These are phyloP conservation scores for Grapholita molesta DNA, from an alignment of 1,140 invertebrate species.

Conservation along the genomic window DNA sequence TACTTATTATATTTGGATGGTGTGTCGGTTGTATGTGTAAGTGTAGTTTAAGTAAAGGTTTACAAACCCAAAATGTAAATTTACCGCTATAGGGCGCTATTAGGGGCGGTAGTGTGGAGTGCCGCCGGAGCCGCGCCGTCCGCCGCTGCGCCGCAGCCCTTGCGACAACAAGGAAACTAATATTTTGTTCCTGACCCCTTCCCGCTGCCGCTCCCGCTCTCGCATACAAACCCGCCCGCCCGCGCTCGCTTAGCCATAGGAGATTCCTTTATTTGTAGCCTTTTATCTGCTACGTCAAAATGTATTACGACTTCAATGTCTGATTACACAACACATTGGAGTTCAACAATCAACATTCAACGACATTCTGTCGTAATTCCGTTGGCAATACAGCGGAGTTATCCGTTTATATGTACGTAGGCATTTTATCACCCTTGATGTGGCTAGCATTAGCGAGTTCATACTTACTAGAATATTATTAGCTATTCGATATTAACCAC, in stretches of 20 bases:
- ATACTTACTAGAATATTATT: neutral
- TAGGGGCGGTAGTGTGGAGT: slow-evolving; percentile 69
- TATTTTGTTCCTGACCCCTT: slow-evolving; percentile 75
- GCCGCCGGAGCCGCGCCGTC: slow-evolving; percentile 69
- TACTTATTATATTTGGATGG: slow-evolving; percentile 23
- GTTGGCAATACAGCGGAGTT: neutral
- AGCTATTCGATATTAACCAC: neutral
- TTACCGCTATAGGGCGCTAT: slow-evolving; percentile 73
- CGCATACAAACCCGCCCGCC: slow-evolving; percentile 59
- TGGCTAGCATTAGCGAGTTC: neutral
- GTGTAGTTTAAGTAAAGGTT: slow-evolving; percentile 71
- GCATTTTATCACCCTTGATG: neutral
- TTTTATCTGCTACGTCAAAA: too few species aligned
- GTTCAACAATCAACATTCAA: neutral
- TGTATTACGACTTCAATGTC: neutral
- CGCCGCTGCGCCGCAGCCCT: slow-evolving; percentile 75
- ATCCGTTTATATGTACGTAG: neutral
- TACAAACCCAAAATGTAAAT: slow-evolving; percentile 77
- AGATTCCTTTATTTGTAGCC: slow-evolving; percentile 10
- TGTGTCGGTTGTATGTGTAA: slow-evolving; percentile 14
- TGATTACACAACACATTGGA: neutral
- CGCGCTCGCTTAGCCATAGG: slow-evolving; percentile 25
- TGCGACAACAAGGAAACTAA: slow-evolving; percentile 80
- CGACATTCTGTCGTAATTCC: neutral
- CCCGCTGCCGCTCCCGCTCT: slow-evolving; percentile 43